Percentiles rank a stretch among this genome's conserved stretches.
Evolutionary conservation across 2,113 vertebrate species (phyloP).

Genomic region (Anguilla rostrata): DNA sequence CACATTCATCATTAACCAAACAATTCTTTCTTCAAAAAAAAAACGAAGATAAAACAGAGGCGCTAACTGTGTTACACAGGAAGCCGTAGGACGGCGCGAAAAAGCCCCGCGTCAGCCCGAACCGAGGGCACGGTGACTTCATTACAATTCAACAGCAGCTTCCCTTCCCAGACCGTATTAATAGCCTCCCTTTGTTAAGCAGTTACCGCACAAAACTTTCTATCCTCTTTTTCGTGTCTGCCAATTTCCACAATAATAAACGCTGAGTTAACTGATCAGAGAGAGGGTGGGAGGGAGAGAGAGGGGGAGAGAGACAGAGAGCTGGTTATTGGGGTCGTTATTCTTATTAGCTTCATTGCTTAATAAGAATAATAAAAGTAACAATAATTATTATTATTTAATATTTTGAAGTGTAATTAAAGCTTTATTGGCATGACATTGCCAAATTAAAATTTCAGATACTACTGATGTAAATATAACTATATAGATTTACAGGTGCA

Average conservation of each 20-base stretch:
- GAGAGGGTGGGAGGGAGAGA: constrained; percentile 6
- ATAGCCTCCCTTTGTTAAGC: constrained; percentile 19
- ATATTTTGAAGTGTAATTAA: too few relatives aligned
- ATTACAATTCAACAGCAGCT: not conserved
- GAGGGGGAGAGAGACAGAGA: not conserved
- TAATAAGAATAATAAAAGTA: not conserved
- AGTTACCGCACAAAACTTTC: not conserved
- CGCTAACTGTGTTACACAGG: constrained; percentile 15
- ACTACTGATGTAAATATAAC: too few relatives aligned
- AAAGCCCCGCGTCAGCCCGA: not conserved
- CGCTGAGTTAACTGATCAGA: not conserved
- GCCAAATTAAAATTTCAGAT: too few relatives aligned
- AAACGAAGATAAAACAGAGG: not conserved
- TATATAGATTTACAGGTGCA: too few relatives aligned
- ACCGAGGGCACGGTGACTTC: constrained; percentile 18
- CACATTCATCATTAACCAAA: constrained; percentile 21
- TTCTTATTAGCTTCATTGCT: not conserved
- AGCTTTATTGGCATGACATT: too few relatives aligned
- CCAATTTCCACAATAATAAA: constrained; percentile 17
- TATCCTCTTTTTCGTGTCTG: not conserved
- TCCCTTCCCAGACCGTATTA: not conserved
- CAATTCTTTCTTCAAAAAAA: not conserved
- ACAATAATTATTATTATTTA: too few relatives aligned
- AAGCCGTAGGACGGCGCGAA: not conserved
- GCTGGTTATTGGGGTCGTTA: constrained; percentile 39